phyloP scores from a whole-genome alignment of 2,797 vertebrate genomes.

The Bovichtus variegatus region DNA sequence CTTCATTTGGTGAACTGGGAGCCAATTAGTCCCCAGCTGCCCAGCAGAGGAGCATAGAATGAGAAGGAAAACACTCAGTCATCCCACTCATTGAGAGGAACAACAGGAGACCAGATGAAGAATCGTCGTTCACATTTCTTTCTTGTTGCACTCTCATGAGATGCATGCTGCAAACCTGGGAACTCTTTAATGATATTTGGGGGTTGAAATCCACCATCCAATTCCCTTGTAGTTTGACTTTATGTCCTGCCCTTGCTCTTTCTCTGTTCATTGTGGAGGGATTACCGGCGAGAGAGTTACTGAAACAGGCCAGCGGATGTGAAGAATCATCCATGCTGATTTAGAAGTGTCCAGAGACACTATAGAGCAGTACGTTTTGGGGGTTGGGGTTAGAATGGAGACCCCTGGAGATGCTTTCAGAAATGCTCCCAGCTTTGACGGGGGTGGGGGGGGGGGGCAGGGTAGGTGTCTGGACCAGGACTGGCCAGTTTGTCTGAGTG shows the following conservation, averaged over 20 bases:
- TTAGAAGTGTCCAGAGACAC: slow-evolving; percentile 74
- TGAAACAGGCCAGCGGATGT: slow-evolving; percentile 68
- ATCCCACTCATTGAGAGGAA: slow-evolving; percentile 40
- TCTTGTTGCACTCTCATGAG: slow-evolving; percentile 8
- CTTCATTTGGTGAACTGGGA: slow-evolving; percentile 72
- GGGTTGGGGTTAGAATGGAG: slow-evolving; percentile 37
- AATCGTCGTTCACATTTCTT: slow-evolving; percentile 1
- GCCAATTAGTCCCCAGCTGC: slow-evolving; percentile 74
- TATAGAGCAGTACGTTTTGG: slow-evolving; percentile 47
- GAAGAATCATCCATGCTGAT: slow-evolving; percentile 68
- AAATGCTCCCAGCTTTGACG: slow-evolving; percentile 42
- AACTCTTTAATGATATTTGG: slow-evolving; percentile 9
- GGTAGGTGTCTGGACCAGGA: slow-evolving; percentile 61
- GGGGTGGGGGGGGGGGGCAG: slow-evolving; percentile 31
- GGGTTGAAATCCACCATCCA: slow-evolving; percentile 13
- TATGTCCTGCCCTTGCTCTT: slow-evolving; percentile 39
- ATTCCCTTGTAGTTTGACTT: slow-evolving; percentile 24
- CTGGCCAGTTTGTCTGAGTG: slow-evolving; percentile 73
- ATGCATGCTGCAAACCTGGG: slow-evolving; percentile 9
- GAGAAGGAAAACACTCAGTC: slow-evolving; percentile 51
- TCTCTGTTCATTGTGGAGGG: slow-evolving; percentile 41
- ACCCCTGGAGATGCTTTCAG: slow-evolving; percentile 69
- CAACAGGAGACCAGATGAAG: slow-evolving; percentile 56
- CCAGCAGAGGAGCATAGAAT: slow-evolving; percentile 42
- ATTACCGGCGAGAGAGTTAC: slow-evolving; percentile 46